A percentile compares a stretch with the other conserved stretches of the same genome.
Evolutionary conservation across 2,113 vertebrate species (phyloP).

Genomic region (Erythrocebus patas): DNA sequence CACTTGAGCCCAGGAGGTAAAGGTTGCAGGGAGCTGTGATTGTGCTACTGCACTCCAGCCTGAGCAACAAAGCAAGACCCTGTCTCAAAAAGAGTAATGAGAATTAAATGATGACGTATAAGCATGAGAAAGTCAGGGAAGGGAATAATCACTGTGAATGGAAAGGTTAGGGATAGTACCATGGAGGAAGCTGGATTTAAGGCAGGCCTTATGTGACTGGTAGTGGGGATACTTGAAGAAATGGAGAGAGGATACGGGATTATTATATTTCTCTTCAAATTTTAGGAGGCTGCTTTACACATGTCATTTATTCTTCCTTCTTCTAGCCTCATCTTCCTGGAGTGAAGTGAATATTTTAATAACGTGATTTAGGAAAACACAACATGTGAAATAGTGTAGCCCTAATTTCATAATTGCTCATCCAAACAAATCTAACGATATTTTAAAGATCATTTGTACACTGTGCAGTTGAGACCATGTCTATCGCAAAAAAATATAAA

Average conservation of each 20-base stretch:
- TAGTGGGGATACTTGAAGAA: background rate
- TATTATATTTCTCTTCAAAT: background rate
- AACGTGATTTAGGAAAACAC: slow-evolving; percentile 21
- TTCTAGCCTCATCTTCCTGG: background rate
- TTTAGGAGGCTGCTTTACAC: background rate
- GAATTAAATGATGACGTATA: background rate
- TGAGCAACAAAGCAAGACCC: too few species aligned
- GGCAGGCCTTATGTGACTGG: background rate
- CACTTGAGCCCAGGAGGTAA: too few species aligned
- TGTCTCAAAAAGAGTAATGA: too few species aligned
- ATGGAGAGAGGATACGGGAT: background rate
- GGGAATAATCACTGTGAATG: background rate
- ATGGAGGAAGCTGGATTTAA: background rate
- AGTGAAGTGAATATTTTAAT: slow-evolving; percentile 15
- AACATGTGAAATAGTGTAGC: slow-evolving; percentile 5
- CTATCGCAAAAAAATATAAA: background rate
- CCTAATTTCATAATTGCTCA: background rate
- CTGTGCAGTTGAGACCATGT: background rate
- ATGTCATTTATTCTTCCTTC: background rate
- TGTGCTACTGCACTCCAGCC: too few species aligned
- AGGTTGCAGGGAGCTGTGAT: too few species aligned
- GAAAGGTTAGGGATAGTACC: background rate
- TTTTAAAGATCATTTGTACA: background rate
- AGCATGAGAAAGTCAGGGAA: background rate
- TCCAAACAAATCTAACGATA: background rate